Evolutionary conservation across 2,113 vertebrate genomes (phyloP).

Genomic region (Sinocyclocheilus rhinocerous): DNA sequence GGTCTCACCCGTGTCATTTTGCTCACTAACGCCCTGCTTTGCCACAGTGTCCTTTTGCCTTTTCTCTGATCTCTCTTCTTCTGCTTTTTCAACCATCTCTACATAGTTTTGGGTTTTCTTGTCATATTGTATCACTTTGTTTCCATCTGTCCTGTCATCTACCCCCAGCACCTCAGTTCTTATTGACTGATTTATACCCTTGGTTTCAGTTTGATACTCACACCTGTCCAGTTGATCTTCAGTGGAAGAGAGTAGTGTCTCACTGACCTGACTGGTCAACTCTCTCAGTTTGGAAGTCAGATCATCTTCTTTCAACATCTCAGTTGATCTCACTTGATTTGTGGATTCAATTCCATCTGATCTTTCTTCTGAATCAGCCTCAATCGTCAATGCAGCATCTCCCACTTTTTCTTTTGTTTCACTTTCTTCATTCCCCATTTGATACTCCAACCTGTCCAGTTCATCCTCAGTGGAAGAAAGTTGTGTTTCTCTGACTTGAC

Average conservation of each 20-base stretch:
- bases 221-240: slow-evolving; percentile 40
- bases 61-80: slow-evolving; percentile 13
- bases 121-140: slow-evolving; percentile 2
- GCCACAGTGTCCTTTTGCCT: neutral
- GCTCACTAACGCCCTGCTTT: neutral
- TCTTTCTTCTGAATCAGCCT: neutral
- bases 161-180: slow-evolving; percentile 7
- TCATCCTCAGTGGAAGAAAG: slow-evolving; percentile 41
- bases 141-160: neutral
- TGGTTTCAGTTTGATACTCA: neutral
- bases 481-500: slow-evolving; percentile 36
- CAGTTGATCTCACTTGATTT: neutral
- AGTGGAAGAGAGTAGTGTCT: slow-evolving; percentile 24
- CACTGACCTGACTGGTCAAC: neutral
- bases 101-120: neutral
- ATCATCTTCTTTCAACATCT: slow-evolving; percentile 10
- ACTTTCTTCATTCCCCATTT: neutral
- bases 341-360: neutral
- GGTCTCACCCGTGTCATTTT: neutral
- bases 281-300: slow-evolving; percentile 46
- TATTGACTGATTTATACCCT: neutral
- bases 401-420: neutral
- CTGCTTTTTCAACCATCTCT: slow-evolving; percentile 7
- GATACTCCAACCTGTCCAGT: neutral
- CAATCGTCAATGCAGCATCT: neutral